Base-by-base conservation (phyloP, 2,888 invertebrate species). In the Coremacera marginata region DNA sequence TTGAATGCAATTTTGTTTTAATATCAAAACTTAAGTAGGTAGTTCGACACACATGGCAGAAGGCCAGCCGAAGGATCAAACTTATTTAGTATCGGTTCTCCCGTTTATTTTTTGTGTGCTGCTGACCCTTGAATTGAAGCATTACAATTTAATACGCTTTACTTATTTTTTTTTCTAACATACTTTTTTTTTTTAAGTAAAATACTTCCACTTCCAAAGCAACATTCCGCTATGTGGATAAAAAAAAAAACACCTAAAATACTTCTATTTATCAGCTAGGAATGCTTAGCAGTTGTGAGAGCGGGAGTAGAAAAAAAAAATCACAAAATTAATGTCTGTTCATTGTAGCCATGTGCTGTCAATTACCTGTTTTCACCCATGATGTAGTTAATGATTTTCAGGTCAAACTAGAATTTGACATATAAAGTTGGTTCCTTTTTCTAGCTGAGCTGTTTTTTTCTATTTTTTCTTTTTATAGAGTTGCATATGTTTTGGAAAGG, bases 341-440 rank as follows among this genome's bases (percentile, higher is more conserved):
- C 22, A 68, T 68, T 68, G 49, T 68, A 22, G 51, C 51, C 68
- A 68, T 68, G 49, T 68, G 68, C 68, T 68, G 27, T 51, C 68
- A 51, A 68, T 68, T 68, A 51, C 68, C 68, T 68, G 49, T 19
- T 25, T 31, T 63, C 63, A 16, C 22, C 27, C 68, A 25, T 68
- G 49, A 51, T 19, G 44, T 11, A 60, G 60, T 60, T 60, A 60
- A 60, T 60, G 25, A 27, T 60, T 60, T 22, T 27, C 27, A 60
- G 60, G 60, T 60, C 22, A 22, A 60, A 60, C 25, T 60, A 14
- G 60, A 22, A 16, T 14, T 60, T 57, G 22, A 22, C 19, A 57
- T 25, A 11, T 57, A n/a, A 25, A 25, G 19, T 57, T 60, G 14
- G 27, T 14, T 7, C 25, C 57, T 57, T 57, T 57, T 57, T 22